phyloP scores from a whole-genome alignment of 2,113 vertebrate species.

The Bambusicola thoracicus region DNA sequence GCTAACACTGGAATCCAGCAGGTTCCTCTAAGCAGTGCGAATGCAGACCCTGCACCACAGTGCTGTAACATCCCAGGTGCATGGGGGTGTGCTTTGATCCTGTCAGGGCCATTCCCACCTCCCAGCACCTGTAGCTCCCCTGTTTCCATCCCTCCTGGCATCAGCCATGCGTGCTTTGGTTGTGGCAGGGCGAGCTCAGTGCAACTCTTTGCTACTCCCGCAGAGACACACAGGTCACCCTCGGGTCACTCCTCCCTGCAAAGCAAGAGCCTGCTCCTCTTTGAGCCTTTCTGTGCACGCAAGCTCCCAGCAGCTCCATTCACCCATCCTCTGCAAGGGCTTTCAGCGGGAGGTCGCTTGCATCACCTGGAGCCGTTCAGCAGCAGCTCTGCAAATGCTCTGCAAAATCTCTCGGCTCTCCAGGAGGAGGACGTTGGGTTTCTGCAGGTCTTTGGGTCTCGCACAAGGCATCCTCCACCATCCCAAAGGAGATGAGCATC shows the following conservation, averaged over 20 bases:
- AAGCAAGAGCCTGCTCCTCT: conserved; percentile 17
- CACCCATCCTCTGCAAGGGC: not conserved
- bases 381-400: not conserved
- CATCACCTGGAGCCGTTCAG: not conserved
- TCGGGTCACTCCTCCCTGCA: not conserved
- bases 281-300: conserved; percentile 6
- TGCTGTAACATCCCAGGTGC: not conserved
- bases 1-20: fast-evolving
- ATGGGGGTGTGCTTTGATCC: not conserved
- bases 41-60: fast-evolving
- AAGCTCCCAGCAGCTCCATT: not conserved
- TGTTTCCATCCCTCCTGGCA: not conserved
- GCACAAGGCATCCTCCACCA: fast-evolving
- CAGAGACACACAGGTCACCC: not conserved
- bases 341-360: not conserved
- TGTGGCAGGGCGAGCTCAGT: not conserved
- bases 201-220: not conserved
- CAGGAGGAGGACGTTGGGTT: not conserved
- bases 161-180: fast-evolving
- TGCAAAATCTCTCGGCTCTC: not conserved
- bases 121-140: fast-evolving
- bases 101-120: not conserved
- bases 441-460: not conserved
- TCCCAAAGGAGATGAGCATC: not conserved
- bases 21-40: fast-evolving